Base-by-base conservation (phyloP, 2,797 vertebrate genomes). In the Darevskia nairensis region DNA sequence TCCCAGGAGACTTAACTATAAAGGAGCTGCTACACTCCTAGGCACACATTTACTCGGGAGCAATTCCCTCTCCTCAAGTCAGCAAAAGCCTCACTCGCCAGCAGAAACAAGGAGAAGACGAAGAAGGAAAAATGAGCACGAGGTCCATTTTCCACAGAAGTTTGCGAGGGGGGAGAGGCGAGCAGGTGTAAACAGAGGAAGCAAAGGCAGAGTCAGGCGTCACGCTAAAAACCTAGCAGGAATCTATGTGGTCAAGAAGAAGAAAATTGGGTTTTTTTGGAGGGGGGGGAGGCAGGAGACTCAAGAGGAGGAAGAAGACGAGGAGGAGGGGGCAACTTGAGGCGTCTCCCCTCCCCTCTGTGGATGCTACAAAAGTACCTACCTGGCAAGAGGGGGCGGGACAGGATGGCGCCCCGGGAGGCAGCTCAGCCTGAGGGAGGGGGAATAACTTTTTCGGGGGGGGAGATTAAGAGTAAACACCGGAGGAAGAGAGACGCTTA, bases 161-260 rank as follows among this genome's bases (percentile, higher is more conserved):
- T 68, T 29, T 0, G 1, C 0, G 50, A 41, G 41, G 9, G 77
- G 35, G 25, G 46, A 1, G 0, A 29, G 2, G 69, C 9, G 35
- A 11, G 1, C 17, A 0, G 21, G 27, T 23, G 19, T 0, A 0
- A 0, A 75, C 64, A 3, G 8, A 11, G 3, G 4, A n/a, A 35
- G 2, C 44, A 11, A 29, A 71, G 81, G 44, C 25, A 69, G 44
- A 23, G 35, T 10, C 2, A 3, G 10, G 32, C 9, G 32, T 46
- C 21, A 29, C 44, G 4, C 66, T n/a, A 23, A 61, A 32, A 64
- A 21, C 5, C 83, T 61, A 15, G 13, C 13, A 55, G 13, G 50
- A 55, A 15, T 55, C 50, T 55, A 55, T 55, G 50, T 55, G 50
- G 50, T 55, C 50, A 4, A 55, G 50, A 55, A 55, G 50, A 15